Evolutionary conservation across 2,113 vertebrate genomes (phyloP).

Genomic region (Hiodon tergisus): DNA sequence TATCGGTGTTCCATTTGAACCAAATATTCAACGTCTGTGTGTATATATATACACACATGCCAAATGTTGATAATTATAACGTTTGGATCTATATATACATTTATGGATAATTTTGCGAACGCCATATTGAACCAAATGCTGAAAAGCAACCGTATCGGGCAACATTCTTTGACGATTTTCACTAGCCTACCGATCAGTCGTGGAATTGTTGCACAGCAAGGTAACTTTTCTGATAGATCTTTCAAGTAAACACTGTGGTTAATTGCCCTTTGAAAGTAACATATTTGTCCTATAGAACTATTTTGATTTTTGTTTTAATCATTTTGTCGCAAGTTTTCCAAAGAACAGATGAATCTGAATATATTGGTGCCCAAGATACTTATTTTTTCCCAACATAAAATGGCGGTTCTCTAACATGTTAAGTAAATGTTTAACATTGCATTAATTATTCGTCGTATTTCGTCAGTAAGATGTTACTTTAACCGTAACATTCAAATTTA

Average conservation of each 20-base stretch:
- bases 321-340: slow-evolving; percentile 17
- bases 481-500: neutral
- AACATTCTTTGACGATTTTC: neutral
- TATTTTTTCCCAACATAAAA: slow-evolving; percentile 53
- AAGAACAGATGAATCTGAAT: slow-evolving; percentile 11
- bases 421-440: slow-evolving; percentile 7
- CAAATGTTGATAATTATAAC: neutral
- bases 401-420: slow-evolving; percentile 49
- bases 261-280: neutral
- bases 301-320: slow-evolving; percentile 5
- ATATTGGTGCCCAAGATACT: slow-evolving; percentile 37
- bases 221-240: neutral
- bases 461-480: neutral
- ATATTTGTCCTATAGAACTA: neutral
- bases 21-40: neutral
- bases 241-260: neutral
- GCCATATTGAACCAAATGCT: slow-evolving; percentile 54
- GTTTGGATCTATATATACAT: slow-evolving; percentile 45
- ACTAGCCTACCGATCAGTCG: neutral
- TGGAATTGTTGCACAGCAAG: neutral
- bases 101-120: slow-evolving; percentile 29
- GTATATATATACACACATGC: neutral
- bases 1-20: neutral
- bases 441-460: neutral
- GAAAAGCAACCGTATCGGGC: neutral